Evolutionary conservation across 2,888 invertebrate genomes (phyloP).

Genomic region (Augochlorella aurata): DNA sequence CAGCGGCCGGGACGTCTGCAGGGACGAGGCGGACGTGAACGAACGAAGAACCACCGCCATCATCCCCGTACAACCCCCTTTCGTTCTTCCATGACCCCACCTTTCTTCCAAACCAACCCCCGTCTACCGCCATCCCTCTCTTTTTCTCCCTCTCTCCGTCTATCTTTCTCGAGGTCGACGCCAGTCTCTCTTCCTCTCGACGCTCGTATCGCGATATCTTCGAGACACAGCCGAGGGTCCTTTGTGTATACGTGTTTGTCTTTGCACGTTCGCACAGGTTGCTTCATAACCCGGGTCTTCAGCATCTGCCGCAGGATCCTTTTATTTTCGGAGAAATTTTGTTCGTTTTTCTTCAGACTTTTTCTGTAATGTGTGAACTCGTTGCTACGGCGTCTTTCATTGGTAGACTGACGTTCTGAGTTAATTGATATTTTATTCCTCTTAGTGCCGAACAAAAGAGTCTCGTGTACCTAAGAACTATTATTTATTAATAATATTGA

Average conservation of each 20-base stretch:
- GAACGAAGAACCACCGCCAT: slow-evolving; percentile 66
- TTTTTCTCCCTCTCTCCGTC: slow-evolving; percentile 57
- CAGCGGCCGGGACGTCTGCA: slow-evolving; percentile 80
- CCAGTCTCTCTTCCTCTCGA: slow-evolving; percentile 54
- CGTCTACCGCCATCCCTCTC: slow-evolving; percentile 30
- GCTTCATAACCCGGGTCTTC: not conserved
- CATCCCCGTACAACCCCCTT: slow-evolving; percentile 62
- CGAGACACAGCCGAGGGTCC: slow-evolving; percentile 70
- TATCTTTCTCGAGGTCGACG: slow-evolving; percentile 16
- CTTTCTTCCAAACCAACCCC: slow-evolving; percentile 65
- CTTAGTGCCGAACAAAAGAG: too few species aligned
- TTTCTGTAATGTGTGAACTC: not conserved
- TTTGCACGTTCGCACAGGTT: slow-evolving; percentile 23
- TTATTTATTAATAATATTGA: too few species aligned
- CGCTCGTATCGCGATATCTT: slow-evolving; percentile 78
- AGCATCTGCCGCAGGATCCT: not conserved
- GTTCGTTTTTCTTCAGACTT: not conserved
- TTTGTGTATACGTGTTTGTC: slow-evolving; percentile 48
- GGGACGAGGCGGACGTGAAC: slow-evolving; percentile 75
- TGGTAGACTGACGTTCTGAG: too few species aligned
- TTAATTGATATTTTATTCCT: too few species aligned
- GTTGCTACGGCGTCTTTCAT: too few species aligned
- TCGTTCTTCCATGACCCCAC: slow-evolving; percentile 62
- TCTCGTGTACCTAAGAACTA: too few species aligned
- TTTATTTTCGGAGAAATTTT: not conserved